A percentile compares a stretch with the other conserved stretches of the same genome.
Evolutionary conservation across 2,888 invertebrate species (phyloP).

Genomic region (Pemphredon lugubris): DNA sequence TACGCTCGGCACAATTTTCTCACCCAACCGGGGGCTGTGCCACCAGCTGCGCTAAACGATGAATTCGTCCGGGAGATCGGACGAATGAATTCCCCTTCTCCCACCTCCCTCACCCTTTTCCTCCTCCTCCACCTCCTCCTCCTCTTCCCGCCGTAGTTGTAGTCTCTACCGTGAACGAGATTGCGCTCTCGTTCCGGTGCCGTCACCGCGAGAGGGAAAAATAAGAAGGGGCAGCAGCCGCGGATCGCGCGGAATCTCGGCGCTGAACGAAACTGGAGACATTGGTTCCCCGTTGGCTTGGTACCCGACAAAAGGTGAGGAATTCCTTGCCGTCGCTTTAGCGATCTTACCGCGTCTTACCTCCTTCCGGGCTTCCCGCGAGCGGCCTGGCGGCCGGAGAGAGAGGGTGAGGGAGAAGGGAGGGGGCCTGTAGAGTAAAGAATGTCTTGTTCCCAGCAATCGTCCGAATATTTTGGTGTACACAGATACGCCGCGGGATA

Average conservation of each 20-base stretch:
- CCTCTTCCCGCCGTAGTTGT: neutral
- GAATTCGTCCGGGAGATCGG: constrained; percentile 45
- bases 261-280: constrained; percentile 55
- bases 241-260: constrained; percentile 61
- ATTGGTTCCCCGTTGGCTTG: constrained; percentile 55
- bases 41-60: constrained; percentile 20
- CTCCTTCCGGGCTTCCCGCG: constrained; percentile 26
- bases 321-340: constrained; percentile 63
- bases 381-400: no score
- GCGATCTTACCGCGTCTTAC: constrained; percentile 20
- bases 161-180: constrained; percentile 28
- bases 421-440: constrained; percentile 60
- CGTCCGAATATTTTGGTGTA: constrained; percentile 67
- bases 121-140: neutral
- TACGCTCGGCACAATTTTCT: constrained; percentile 33
- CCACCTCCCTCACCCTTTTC: neutral
- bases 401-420: no score
- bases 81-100: constrained; percentile 18
- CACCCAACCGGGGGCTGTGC: no score
- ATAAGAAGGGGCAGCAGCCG: constrained; percentile 15
- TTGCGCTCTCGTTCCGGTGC: constrained; percentile 37
- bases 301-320: constrained; percentile 67
- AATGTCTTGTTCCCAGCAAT: constrained; percentile 75
- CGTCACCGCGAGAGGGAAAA: constrained; percentile 6
- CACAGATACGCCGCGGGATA: constrained; percentile 50